A percentile compares a stretch with the other conserved stretches of the same genome.
These are phyloP conservation scores for Acromyrmex heyeri DNA, from an alignment of 1,140 invertebrate genomes.

Conservation along the genomic window DNA sequence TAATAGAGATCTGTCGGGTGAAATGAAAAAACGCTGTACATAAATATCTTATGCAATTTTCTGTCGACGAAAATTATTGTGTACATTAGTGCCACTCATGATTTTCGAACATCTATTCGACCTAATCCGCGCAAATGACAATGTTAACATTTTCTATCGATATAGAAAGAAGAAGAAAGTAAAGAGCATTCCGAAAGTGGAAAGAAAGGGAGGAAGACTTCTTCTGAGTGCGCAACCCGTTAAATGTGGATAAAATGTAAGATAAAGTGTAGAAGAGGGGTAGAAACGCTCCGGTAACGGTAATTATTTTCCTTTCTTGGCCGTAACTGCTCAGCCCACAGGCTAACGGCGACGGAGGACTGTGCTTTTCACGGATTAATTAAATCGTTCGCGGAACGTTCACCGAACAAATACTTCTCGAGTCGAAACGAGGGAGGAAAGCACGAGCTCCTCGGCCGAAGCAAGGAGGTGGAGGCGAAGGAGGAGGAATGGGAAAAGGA, in stretches of 20 bases:
- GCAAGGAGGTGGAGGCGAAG: background rate
- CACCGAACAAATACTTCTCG: conserved; percentile 75
- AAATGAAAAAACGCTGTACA: background rate
- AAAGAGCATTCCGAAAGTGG: conserved; percentile 12
- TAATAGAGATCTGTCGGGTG: conserved; percentile 2
- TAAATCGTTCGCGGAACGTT: conserved; percentile 78
- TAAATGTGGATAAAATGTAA: conserved; percentile 56
- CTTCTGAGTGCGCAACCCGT: background rate
- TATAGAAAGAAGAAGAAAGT: background rate
- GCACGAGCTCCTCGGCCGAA: conserved; percentile 8
- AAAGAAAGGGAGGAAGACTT: conserved; percentile 10
- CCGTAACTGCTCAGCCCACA: conserved; percentile 69
- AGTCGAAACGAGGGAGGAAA: conserved; percentile 20
- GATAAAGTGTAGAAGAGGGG: conserved; percentile 54
- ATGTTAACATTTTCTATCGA: conserved; percentile 61
- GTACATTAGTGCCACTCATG: conserved; percentile 21
- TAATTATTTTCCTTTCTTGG: conserved; percentile 79
- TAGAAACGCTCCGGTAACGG: conserved; percentile 72
- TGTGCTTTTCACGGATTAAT: conserved; percentile 80
- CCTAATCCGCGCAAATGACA: conserved; percentile 66
- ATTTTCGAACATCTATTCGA: conserved; percentile 62
- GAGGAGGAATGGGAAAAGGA: conserved; percentile 13
- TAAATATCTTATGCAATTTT: conserved; percentile 21
- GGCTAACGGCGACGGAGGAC: conserved; percentile 68
- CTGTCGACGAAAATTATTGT: background rate